Evolutionary conservation across 30 jellyfish, hydroid and myxozoan species (phyloP).

Genomic region (Hydra vulgaris): DNA sequence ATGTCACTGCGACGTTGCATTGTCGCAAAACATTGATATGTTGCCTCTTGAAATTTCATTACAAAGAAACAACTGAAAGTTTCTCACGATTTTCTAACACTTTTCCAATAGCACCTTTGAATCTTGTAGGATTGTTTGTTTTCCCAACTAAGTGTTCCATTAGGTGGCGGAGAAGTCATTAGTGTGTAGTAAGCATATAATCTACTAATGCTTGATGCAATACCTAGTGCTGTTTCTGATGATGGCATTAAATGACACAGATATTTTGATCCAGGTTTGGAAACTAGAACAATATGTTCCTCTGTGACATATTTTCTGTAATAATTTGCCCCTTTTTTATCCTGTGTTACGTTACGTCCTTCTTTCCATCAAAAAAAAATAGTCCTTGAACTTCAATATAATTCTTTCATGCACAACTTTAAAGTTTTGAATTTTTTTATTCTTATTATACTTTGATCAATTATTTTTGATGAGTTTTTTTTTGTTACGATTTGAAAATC

Average conservation of each 20-base stretch:
- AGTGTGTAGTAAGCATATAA: neutral
- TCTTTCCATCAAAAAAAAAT: neutral
- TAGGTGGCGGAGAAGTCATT: neutral
- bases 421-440: neutral
- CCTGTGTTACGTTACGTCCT: neutral
- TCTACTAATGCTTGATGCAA: neutral
- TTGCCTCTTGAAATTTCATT: neutral
- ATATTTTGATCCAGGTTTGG: neutral
- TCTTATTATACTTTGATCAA: neutral
- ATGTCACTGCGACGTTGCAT: too few species aligned
- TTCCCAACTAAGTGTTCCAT: neutral
- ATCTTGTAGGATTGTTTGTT: neutral
- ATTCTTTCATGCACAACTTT: neutral
- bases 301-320: neutral
- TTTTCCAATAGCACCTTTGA: neutral
- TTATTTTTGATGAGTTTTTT: neutral
- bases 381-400: neutral
- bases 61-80: neutral
- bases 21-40: neutral
- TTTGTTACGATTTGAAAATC: neutral
- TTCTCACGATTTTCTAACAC: neutral
- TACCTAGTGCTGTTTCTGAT: neutral
- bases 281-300: conserved; percentile 2
- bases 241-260: neutral
- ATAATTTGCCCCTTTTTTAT: neutral